These are phyloP conservation scores for Drosophila neocordata DNA, from an alignment of 1,140 invertebrate genomes.

Conservation along the genomic window DNA sequence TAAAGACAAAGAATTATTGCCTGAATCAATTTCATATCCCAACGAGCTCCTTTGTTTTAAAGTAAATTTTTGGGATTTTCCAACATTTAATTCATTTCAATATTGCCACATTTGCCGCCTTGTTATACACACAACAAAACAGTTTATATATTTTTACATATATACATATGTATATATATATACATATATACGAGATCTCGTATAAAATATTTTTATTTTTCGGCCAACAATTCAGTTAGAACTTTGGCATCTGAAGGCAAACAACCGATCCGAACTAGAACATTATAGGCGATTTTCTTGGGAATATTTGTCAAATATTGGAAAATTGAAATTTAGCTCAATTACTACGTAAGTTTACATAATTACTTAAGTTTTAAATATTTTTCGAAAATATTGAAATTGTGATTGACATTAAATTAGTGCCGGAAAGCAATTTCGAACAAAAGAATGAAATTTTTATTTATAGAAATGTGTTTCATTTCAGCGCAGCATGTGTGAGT, in stretches of 20 bases:
- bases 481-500: slow-evolving; percentile 37
- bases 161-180: slow-evolving; percentile 1
- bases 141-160: slow-evolving; percentile 27
- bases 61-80: background rate
- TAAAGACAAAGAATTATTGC: no score
- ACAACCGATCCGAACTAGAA: slow-evolving; percentile 13
- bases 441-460: slow-evolving; percentile 49
- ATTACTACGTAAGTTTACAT: slow-evolving; percentile 61
- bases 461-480: slow-evolving; percentile 56
- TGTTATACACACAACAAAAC: slow-evolving; percentile 20
- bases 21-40: no score
- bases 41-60: background rate
- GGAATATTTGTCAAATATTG: background rate
- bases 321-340: background rate
- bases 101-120: slow-evolving; percentile 56
- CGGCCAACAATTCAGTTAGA: slow-evolving; percentile 56
- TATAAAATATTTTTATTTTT: slow-evolving; percentile 71
- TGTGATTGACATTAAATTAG: slow-evolving; percentile 65
- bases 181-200: slow-evolving; percentile 33
- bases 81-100: slow-evolving; percentile 16
- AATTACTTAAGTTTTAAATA: slow-evolving; percentile 37
- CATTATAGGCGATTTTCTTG: background rate
- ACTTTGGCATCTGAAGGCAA: slow-evolving; percentile 52
- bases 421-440: slow-evolving; percentile 36
- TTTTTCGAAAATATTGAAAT: slow-evolving; percentile 31